Evolutionary conservation across 1,140 invertebrate genomes (phyloP), one percentile per base, ranked within the genome.

Genomic region (Leptopilina boulardi): DNA sequence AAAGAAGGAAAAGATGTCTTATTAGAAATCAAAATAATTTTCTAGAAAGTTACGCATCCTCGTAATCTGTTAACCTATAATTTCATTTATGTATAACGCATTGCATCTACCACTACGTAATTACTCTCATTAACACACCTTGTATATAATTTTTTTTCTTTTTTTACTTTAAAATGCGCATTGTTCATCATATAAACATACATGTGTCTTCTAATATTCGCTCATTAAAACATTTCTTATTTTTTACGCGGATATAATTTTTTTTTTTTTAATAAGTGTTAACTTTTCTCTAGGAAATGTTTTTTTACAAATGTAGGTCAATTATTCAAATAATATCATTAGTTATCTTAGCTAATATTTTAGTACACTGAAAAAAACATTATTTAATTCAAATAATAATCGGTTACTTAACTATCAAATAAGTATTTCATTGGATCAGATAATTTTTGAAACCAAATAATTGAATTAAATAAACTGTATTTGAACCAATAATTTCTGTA

Each of bases 21-120:
- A n/a, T n/a, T 66, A 66, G 59, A 66, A 66, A 30, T 66, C 54
- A 8, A 66, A 66, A 23, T 15, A 21, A 66, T 66, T 66, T 66
- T 66, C 59, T 66, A 66, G 59, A 66, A 66, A 66, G 59, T 30
- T 66, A 66, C 59, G 26, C 59, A 66, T 66, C 59, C 59, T 66
- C 59, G 59, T 66, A 34, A 66, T 66, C 21, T 59, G 54, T 59
- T 59, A 66, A 66, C 56, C 56, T 30, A 66, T 66, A 66, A 66
- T 66, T 66, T 66, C 59, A 30, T 66, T 66, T 30, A 30, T 66
- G 59, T 30, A 66, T 59, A 59, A 26, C 56, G 21, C 56, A 26
- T 26, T 26, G 21, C 56, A 66, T 66, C 23, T 30, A 66, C 21
- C 19, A 8, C 54, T 30, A 30, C 59, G 59, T 66, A 34, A 66